These are phyloP conservation scores for Spinibarbus caldwelli DNA, from an alignment of 2,797 vertebrate species.

Conservation along the genomic window DNA sequence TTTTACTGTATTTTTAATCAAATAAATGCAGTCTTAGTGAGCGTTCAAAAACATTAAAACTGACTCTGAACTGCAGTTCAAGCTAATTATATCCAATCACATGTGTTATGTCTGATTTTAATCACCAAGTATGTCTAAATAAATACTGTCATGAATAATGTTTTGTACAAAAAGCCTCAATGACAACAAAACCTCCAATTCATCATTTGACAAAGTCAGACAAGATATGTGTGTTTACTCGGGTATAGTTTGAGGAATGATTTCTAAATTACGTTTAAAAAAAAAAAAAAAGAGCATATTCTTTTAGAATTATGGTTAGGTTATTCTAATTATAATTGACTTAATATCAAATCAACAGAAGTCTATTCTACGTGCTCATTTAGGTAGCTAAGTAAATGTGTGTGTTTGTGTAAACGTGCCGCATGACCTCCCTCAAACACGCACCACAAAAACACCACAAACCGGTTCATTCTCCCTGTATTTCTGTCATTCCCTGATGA, in stretches of 20 bases:
- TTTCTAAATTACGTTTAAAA: background rate
- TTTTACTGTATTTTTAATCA: background rate
- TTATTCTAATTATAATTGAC: background rate
- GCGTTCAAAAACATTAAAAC: background rate
- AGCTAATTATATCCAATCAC: background rate
- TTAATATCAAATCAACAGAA: background rate
- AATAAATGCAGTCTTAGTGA: background rate
- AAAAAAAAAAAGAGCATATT: background rate
- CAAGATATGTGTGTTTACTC: background rate
- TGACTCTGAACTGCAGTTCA: background rate
- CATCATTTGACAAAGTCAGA: background rate
- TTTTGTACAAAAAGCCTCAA: background rate
- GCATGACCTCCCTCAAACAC: background rate
- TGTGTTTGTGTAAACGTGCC: background rate
- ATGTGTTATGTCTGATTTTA: background rate
- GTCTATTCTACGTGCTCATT: background rate
- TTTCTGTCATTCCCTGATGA: background rate
- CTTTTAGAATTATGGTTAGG: background rate
- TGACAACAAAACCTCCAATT: background rate
- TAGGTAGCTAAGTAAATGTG: background rate
- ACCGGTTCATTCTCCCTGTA: constrained; percentile 2
- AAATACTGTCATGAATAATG: background rate
- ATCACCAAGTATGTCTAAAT: background rate
- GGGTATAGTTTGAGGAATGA: background rate
- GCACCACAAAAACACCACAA: background rate